Evolutionary conservation across 2,797 vertebrate species (phyloP).

Genomic region (Odontamblyopus lacepedii): DNA sequence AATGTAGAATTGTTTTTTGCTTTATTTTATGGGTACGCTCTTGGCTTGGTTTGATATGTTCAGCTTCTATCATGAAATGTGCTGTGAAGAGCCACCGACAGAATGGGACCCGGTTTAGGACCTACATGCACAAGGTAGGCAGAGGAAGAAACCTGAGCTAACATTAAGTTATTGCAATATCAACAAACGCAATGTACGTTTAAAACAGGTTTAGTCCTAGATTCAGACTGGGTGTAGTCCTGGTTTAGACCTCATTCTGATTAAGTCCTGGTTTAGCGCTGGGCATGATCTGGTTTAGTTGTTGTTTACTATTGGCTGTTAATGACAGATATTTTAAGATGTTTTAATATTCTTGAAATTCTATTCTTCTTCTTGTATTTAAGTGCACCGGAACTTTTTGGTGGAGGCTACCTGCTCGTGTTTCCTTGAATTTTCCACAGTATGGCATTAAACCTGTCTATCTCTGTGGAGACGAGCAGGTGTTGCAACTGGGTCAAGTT

Average conservation of each 20-base stretch:
- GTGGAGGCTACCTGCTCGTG: no score
- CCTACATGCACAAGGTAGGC: slow-evolving; percentile 88
- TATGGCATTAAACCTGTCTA: no score
- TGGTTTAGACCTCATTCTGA: no score
- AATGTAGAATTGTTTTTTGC: slow-evolving; percentile 4
- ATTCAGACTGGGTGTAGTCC: no score
- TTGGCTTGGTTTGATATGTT: slow-evolving; percentile 77
- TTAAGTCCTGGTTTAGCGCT: no score
- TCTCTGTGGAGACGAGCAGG: no score
- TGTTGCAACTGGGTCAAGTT: neutral
- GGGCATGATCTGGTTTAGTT: neutral
- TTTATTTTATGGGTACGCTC: slow-evolving; percentile 52
- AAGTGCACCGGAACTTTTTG: no score
- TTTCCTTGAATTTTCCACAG: no score
- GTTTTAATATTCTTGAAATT: neutral
- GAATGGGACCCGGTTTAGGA: slow-evolving; percentile 86
- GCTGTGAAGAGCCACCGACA: slow-evolving; percentile 77
- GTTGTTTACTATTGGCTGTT: neutral
- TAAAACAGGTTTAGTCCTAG: neutral
- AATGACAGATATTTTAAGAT: no score
- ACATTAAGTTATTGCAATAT: neutral
- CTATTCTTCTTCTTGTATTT: no score
- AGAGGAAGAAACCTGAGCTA: neutral
- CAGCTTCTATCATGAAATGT: slow-evolving; percentile 76
- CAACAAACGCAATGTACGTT: neutral